Evolutionary conservation across 2,888 invertebrate genomes (phyloP).

Genomic region (Gari tellinella): DNA sequence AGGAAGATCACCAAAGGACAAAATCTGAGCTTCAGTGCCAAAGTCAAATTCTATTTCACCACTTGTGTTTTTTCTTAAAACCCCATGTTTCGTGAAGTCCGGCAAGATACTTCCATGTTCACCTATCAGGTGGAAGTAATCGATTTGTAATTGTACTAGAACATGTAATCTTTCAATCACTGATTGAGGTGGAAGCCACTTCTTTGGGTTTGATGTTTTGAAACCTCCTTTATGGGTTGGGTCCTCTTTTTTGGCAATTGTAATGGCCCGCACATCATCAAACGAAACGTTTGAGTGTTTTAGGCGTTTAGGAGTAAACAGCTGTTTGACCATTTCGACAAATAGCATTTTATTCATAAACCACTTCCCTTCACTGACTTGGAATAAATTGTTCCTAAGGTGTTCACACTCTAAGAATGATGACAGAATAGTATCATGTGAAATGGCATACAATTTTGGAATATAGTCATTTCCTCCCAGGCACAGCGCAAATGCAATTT

Average conservation of each 20-base stretch:
- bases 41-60: too few species aligned
- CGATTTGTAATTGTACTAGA: too few species aligned
- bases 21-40: too few species aligned
- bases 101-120: too few species aligned
- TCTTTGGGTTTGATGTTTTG: slow-evolving; percentile 13
- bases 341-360: neutral
- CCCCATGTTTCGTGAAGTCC: too few species aligned
- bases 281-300: neutral
- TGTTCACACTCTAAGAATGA: neutral
- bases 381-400: too few species aligned
- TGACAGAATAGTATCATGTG: neutral
- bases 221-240: neutral
- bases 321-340: neutral
- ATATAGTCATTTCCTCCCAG: slow-evolving; percentile 22
- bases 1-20: too few species aligned
- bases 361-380: neutral
- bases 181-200: slow-evolving; percentile 17
- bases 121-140: too few species aligned
- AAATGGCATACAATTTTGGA: slow-evolving; percentile 6
- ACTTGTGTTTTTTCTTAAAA: too few species aligned
- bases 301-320: neutral
- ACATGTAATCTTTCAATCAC: too few species aligned
- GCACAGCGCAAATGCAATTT: slow-evolving; percentile 5
- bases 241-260: neutral
- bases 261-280: neutral